A percentile compares a stretch with the other conserved stretches of the same genome.
Conservation (phyloP, 2,888 invertebrate species). For the Stomorhina lunata region DNA sequence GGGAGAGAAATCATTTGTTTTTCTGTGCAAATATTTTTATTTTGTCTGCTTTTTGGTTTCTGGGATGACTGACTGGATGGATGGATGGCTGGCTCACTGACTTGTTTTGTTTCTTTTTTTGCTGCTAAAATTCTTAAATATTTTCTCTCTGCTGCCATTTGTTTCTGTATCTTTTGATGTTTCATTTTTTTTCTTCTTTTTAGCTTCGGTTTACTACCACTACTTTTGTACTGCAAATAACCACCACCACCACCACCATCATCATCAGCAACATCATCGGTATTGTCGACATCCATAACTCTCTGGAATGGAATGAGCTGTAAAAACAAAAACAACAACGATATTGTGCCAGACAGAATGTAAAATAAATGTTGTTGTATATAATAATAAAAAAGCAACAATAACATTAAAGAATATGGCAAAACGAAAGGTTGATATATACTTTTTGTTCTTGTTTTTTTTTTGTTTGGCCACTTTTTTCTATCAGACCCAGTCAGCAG, state of each 20-base stretch:
- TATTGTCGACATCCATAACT: too few species aligned
- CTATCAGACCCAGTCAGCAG: slow-evolving; percentile 75
- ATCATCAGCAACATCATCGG: slow-evolving; percentile 19
- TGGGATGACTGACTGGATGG: neutral
- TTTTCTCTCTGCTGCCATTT: slow-evolving; percentile 43
- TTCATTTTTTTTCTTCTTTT: slow-evolving; percentile 16
- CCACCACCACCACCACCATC: slow-evolving; percentile 42
- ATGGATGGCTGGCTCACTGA: neutral
- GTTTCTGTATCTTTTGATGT: slow-evolving; percentile 47
- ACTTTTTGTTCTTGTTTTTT: slow-evolving; percentile 40
- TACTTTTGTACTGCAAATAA: slow-evolving; percentile 20
- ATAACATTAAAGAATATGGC: neutral
- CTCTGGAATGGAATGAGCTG: slow-evolving; percentile 36
- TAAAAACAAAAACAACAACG: slow-evolving; percentile 27
- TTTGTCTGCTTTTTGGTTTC: neutral
- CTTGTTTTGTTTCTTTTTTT: neutral
- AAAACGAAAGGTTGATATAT: slow-evolving; percentile 57
- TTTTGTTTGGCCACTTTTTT: slow-evolving; percentile 78
- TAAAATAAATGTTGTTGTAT: slow-evolving; percentile 46
- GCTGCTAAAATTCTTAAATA: neutral
- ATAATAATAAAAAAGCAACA: slow-evolving; percentile 32
- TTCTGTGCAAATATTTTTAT: neutral
- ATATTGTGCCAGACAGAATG: slow-evolving; percentile 48
- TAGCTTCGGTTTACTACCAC: slow-evolving; percentile 27
- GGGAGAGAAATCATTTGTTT: neutral